Evolutionary conservation across 2,888 invertebrate species (phyloP), one percentile per base, ranked within the genome.

Genomic region (Perithous albicinctus): DNA sequence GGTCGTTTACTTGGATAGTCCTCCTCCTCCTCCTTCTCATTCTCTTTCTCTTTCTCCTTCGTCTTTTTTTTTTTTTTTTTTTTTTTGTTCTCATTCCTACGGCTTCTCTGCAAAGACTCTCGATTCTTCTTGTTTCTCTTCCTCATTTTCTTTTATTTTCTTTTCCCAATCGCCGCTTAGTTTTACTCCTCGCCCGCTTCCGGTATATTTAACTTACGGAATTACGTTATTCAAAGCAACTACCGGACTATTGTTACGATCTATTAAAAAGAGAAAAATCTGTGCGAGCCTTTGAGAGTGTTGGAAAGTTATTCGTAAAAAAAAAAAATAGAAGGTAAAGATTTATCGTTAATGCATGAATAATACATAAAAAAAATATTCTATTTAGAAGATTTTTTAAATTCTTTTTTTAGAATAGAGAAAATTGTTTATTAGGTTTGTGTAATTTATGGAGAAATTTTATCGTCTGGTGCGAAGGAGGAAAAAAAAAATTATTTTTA

Each of bases 211-310:
- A 38, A 74, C 51, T 48, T 61, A 32, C 20, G 61, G 35, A 61
- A 61, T 73, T 61, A 29, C 48, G 54, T 61, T 59, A 46, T 72
- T 61, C 46, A 61, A 61, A 72, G 32, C 46, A n/a, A 15, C 4
- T 15, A 29, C 10, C 32, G 38, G 20, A 48, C n/a, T 12, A 59
- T 15, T 70, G 26, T 56, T 70, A 8, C 29, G n/a, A n/a, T n/a
- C 5, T 29, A 29, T 29, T 29, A 29, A 29, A 5, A 29, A 29
- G 29, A 29, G 29, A 5, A 29, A 29, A n/a, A n/a, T n/a, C 29
- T 5, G 29, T 29, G 29, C 29, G 2, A 29, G 5, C 51, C 54
- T 51, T 69, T 56, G 51, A 69, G 41, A 69, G 41, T 26, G 7
- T 1, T 12, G 56, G 23, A 29, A 29, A n/a, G n/a, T n/a, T n/a